Evolutionary conservation across 1,140 invertebrate species (phyloP).

Genomic region (Caenorhabditis brenneri): DNA sequence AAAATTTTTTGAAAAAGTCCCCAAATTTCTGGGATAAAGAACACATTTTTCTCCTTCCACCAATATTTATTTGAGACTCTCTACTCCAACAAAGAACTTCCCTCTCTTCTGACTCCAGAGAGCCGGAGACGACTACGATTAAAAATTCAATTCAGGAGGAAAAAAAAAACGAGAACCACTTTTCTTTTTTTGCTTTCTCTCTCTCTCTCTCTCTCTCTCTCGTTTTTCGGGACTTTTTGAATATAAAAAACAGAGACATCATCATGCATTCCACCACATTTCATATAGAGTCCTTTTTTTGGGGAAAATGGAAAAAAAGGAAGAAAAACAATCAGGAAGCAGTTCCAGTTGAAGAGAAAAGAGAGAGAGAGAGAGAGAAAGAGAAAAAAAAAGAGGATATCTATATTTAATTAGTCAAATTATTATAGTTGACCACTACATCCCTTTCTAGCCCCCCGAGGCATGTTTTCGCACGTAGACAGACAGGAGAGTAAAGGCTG

Average conservation of each 20-base stretch:
- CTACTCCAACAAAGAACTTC: background rate
- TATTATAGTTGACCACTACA: background rate
- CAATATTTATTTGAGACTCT: too few relatives aligned
- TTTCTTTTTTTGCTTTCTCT: background rate
- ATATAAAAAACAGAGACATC: background rate
- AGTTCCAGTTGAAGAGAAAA: too few relatives aligned
- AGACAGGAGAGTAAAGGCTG: too few relatives aligned
- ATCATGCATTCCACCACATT: background rate
- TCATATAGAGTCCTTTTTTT: too few relatives aligned
- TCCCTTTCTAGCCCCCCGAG: background rate
- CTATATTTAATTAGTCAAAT: conserved; percentile 23
- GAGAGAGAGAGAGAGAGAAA: background rate
- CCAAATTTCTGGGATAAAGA: too few relatives aligned
- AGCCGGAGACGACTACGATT: background rate
- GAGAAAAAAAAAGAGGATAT: background rate
- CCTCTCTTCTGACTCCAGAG: background rate
- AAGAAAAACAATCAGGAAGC: background rate
- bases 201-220: background rate
- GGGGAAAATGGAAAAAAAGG: too few relatives aligned
- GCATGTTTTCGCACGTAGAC: too few relatives aligned
- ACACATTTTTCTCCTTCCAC: too few relatives aligned
- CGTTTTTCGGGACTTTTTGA: background rate
- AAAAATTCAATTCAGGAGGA: conserved; percentile 35
- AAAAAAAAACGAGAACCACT: too few relatives aligned
- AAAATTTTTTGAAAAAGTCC: too few relatives aligned